Evolutionary conservation across 2,888 invertebrate genomes (phyloP).

Genomic region (Cerastis leucographa): DNA sequence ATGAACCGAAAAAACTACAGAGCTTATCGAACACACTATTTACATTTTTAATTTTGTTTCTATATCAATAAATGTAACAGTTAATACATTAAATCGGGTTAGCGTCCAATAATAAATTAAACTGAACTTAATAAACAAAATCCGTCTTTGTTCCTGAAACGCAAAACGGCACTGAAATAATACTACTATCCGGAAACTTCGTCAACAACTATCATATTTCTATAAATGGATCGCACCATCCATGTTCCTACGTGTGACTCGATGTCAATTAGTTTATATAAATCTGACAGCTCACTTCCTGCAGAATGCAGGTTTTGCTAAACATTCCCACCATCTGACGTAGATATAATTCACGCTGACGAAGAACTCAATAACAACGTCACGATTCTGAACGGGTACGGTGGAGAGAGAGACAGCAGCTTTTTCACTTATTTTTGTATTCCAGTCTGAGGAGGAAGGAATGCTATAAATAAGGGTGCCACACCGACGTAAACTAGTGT

Average conservation of each 20-base stretch:
- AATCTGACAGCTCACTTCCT: slow-evolving; percentile 76
- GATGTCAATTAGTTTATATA: slow-evolving; percentile 73
- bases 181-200: slow-evolving; percentile 35
- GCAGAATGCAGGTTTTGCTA: slow-evolving; percentile 70
- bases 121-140: slow-evolving; percentile 39
- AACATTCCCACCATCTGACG: slow-evolving; percentile 76
- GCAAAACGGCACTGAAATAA: slow-evolving; percentile 31
- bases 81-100: slow-evolving; percentile 11
- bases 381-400: slow-evolving; percentile 69
- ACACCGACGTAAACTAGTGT: slow-evolving; percentile 86
- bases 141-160: slow-evolving; percentile 40
- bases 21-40: not conserved
- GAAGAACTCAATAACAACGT: slow-evolving; percentile 71
- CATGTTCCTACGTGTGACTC: slow-evolving; percentile 62
- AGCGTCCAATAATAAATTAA: slow-evolving; percentile 35
- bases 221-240: slow-evolving; percentile 63
- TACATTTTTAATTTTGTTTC: not conserved
- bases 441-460: slow-evolving; percentile 79
- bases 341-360: slow-evolving; percentile 69
- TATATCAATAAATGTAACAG: slow-evolving; percentile 3
- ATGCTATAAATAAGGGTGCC: slow-evolving; percentile 89
- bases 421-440: slow-evolving; percentile 90
- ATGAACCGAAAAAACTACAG: slow-evolving; percentile 16
- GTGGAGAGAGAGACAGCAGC: slow-evolving; percentile 80
- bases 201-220: slow-evolving; percentile 59